Evolutionary conservation across 2,888 invertebrate genomes (phyloP), one percentile per base, ranked within the genome.

Genomic region (Alitta virens): DNA sequence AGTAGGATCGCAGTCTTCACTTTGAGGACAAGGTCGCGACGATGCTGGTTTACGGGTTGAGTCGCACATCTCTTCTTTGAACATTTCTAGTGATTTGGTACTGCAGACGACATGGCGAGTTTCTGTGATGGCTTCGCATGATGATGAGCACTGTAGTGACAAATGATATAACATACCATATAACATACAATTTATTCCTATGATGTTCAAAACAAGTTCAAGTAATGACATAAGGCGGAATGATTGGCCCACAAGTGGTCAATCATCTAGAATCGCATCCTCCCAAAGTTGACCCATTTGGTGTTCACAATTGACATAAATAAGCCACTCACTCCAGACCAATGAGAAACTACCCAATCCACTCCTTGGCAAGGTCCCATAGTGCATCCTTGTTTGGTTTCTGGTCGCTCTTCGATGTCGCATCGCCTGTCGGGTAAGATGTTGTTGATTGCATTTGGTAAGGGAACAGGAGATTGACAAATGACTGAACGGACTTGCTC

Each of bases 241-340:
- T n/a, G n/a, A n/a, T n/a, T n/a, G n/a, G n/a, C n/a, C n/a, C n/a
- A n/a, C n/a, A n/a, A n/a, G n/a, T n/a, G n/a, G n/a, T n/a, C n/a
- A n/a, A n/a, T n/a, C n/a, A n/a, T n/a, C n/a, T n/a, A n/a, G n/a
- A n/a, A n/a, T n/a, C n/a, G n/a, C n/a, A n/a, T n/a, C n/a, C n/a
- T n/a, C n/a, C n/a, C n/a, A n/a, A n/a, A n/a, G n/a, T n/a, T n/a
- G n/a, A n/a, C n/a, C n/a, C n/a, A n/a, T n/a, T n/a, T n/a, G n/a
- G n/a, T n/a, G n/a, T n/a, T n/a, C n/a, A n/a, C n/a, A n/a, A n/a
- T n/a, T 40, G 42, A 14, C 12, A 40, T 12, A 12, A 12, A 26
- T n/a, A n/a, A n/a, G n/a, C n/a, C n/a, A 52, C 88, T 87, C 84
- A 95, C 95, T 72, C 93, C 92, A 71, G 88, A 87, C 95, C 95